These are phyloP conservation scores for Thomomys bottae DNA, from an alignment of 2,113 vertebrate genomes.

Conservation along the genomic window DNA sequence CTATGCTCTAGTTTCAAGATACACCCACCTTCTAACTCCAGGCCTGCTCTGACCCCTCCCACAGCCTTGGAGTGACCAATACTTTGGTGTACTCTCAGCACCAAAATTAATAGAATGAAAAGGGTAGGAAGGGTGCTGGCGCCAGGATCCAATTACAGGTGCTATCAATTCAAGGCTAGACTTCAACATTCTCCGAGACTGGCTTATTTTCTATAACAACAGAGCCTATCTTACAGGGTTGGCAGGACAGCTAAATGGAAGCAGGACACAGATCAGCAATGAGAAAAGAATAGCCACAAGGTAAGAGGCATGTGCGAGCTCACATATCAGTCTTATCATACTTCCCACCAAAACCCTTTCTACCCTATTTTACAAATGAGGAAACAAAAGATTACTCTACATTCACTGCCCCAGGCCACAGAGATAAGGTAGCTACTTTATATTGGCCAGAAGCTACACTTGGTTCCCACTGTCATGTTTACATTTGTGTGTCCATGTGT, in stretches of 20 bases:
- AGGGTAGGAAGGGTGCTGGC: not conserved
- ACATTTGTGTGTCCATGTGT: not conserved
- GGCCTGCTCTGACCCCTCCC: not conserved
- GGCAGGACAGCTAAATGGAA: not conserved
- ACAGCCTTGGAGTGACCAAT: not conserved
- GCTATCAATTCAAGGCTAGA: not conserved
- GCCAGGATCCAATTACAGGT: not conserved
- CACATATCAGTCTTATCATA: not conserved
- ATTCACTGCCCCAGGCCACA: not conserved
- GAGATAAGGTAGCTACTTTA: fast-evolving
- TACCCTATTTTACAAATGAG: not conserved
- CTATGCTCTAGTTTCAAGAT: not conserved
- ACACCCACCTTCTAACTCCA: not conserved
- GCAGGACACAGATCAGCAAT: not conserved
- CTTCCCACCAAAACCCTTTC: not conserved
- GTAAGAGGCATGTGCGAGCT: fast-evolving
- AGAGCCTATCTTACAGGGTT: not conserved
- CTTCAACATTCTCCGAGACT: not conserved
- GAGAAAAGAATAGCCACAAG: not conserved
- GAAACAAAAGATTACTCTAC: not conserved
- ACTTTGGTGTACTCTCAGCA: not conserved
- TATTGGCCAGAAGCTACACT: not conserved
- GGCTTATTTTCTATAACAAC: not conserved
- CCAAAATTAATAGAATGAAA: not conserved
- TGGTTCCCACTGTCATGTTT: not conserved